Base-by-base conservation (phyloP, 2,888 invertebrate species). In the Suillia variegata region DNA sequence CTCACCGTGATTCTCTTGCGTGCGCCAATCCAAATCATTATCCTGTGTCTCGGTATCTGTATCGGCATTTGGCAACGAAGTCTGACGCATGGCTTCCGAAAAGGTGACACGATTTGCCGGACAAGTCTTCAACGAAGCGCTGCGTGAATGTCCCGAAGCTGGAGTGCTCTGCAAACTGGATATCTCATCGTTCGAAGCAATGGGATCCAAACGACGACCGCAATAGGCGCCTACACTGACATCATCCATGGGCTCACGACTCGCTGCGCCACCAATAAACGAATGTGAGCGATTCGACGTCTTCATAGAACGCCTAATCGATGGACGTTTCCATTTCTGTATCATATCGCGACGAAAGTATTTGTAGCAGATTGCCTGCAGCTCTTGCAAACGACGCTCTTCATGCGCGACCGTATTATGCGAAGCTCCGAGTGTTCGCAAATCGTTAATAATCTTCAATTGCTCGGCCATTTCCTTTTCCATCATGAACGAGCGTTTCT, bases 401-500 rank as follows among this genome's bases (percentile, higher is more conserved):
- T 98, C 98, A 70, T 92, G 89, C 71, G 98, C 96, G 58, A 99
- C 92, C 2, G 94, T 95, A 48, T 90, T 88, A 72, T 93, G 92
- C 20, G 92, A 92, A 26, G 96, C 96, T 0, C 96, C 96, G 47
- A 94, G 83, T 4, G 92, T 89, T 69, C 92, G 87, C 66, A 98
- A 84, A 81, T 97, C 97, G 78, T 94, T 95, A 63, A 98, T 96
- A 57, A 96, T 92, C 84, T 94, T 94, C 12, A 96, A 92, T 80
- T 98, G 96, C 80, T 98, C 97, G 76, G 94, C 95, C 95, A 99
- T 96, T 83, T 96, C 96, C 77, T 93, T 92, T 82, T 98, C 97
- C 71, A 97, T 93, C 63, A 96, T 86, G 75, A 94, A 91, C n/a
- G 95, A 94, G 15, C 96, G 87, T 75, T 92, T 90, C 76, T 89